Base-by-base conservation (phyloP, 2,888 invertebrate species). In the Ochlodes sylvanus region DNA sequence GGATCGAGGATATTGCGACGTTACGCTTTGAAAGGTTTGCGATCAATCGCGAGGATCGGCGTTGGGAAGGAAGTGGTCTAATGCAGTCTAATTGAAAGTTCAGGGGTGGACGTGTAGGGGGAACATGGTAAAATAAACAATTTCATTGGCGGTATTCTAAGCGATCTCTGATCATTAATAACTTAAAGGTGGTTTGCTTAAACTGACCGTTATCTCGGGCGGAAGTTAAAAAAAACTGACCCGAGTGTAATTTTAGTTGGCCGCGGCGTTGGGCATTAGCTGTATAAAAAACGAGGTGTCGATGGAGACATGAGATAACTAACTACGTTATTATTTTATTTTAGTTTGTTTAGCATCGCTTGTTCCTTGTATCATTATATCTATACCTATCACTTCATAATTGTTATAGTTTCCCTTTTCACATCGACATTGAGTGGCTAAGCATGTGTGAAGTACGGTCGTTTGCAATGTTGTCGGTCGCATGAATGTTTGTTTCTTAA, bases 171-270 rank as follows among this genome's bases (percentile, higher is more conserved):
- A 61, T 34, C 61, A 67, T 83, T 87, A 87, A 88, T 83, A 84
- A 84, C 77, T 81, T 83, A 87, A 90, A 90, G 89, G 89, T 90
- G 50, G 50, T 50, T 50, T 50, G 88, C 86, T 87, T 83, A 86
- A 83, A 81, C 82, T 75, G 87, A 87, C 86, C 83, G 86, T 89
- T 90, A 90, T 90, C 91, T 90, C 73, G 79, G 76, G 85, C 89
- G 91, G 90, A 91, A 90, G 89, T 88, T 75, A 78, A 86, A 87
- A 86, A 80, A 88, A 89, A 87, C 82, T 86, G 88, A 87, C 87
- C 85, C 87, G 80, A 77, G 80, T 80, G 80, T 88, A 89, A 68
- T 68, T 68, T 62, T 68, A 68, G 68, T 62, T 56, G 38, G 56
- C 68, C 77, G 79, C 73, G 79, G 81, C 78, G 81, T 78, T 84